These are phyloP conservation scores for Rhinopomastus cyanomelas DNA, from an alignment of 2,113 vertebrate species.

Conservation along the genomic window DNA sequence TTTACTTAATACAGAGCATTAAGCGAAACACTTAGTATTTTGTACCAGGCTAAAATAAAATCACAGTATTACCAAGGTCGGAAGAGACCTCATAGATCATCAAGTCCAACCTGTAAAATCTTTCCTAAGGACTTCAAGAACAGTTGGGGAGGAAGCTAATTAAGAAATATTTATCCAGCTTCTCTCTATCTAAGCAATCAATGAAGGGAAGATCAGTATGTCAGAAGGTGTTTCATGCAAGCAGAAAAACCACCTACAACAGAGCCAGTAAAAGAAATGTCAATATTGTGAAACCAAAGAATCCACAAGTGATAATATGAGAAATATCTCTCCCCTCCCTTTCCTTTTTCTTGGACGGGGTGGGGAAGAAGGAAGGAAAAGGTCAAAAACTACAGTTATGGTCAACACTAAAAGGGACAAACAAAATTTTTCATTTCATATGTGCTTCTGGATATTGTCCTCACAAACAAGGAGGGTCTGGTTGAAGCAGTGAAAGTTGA, in stretches of 20 bases:
- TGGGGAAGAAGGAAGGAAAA: not conserved
- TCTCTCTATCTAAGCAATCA: not conserved
- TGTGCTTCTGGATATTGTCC: not conserved
- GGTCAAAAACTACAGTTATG: not conserved
- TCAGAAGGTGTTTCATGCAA: not conserved
- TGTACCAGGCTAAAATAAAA: not conserved
- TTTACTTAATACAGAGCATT: not conserved
- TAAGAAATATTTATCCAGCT: not conserved
- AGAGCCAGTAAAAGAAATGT: not conserved
- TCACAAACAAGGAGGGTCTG: too few relatives aligned
- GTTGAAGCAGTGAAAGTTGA: too few relatives aligned
- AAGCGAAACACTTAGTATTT: not conserved
- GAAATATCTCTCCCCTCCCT: not conserved
- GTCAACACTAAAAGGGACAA: not conserved
- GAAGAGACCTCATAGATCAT: too few relatives aligned
- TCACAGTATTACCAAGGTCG: too few relatives aligned
- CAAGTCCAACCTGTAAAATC: not conserved
- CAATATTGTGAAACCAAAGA: not conserved
- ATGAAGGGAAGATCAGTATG: not conserved
- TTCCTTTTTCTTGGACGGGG: rapidly evolving
- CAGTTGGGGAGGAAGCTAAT: not conserved
- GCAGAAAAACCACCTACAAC: not conserved
- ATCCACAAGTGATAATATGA: not conserved
- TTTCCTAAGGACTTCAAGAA: not conserved
- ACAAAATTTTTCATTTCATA: not conserved